phyloP scores from a whole-genome alignment of 2,888 invertebrate genomes.

The Cryptus armator region DNA sequence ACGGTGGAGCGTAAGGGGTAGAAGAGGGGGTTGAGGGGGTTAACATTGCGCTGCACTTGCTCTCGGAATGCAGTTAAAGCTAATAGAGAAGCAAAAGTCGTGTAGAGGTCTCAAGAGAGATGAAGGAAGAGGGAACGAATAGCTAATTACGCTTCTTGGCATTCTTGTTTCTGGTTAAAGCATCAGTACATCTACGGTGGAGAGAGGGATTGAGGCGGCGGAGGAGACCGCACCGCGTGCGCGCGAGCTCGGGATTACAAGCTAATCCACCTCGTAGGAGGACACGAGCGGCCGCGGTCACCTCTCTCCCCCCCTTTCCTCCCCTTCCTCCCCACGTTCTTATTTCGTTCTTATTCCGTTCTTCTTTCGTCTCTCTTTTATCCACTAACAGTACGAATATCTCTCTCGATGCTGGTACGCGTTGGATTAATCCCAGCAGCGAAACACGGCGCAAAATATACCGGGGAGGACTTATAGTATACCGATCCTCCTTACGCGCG shows the following conservation, averaged over 20 bases:
- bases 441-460: slow-evolving; percentile 41
- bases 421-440: slow-evolving; percentile 59
- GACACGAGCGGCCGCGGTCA: slow-evolving; percentile 83
- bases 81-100: slow-evolving; percentile 73
- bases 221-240: slow-evolving; percentile 57
- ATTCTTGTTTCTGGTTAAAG: slow-evolving; percentile 84
- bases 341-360: slow-evolving; percentile 28
- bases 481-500: slow-evolving; percentile 19
- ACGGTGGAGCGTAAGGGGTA: neutral
- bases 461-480: slow-evolving; percentile 31
- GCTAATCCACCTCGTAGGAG: slow-evolving; percentile 84
- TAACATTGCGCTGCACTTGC: slow-evolving; percentile 66
- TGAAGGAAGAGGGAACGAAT: slow-evolving; percentile 75
- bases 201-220: slow-evolving; percentile 26
- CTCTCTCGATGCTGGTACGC: slow-evolving; percentile 45
- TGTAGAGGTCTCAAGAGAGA: slow-evolving; percentile 31
- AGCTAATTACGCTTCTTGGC: slow-evolving; percentile 84
- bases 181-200: slow-evolving; percentile 53
- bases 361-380: slow-evolving; percentile 40
- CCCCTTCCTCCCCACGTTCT: slow-evolving; percentile 42
- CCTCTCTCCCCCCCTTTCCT: slow-evolving; percentile 69
- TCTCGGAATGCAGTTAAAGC: slow-evolving; percentile 81
- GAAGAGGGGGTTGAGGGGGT: neutral
- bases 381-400: slow-evolving; percentile 8
- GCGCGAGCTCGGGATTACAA: slow-evolving; percentile 77